These are phyloP conservation scores for Botia almorhae DNA, from an alignment of 2,797 vertebrate genomes.

Conservation along the genomic window DNA sequence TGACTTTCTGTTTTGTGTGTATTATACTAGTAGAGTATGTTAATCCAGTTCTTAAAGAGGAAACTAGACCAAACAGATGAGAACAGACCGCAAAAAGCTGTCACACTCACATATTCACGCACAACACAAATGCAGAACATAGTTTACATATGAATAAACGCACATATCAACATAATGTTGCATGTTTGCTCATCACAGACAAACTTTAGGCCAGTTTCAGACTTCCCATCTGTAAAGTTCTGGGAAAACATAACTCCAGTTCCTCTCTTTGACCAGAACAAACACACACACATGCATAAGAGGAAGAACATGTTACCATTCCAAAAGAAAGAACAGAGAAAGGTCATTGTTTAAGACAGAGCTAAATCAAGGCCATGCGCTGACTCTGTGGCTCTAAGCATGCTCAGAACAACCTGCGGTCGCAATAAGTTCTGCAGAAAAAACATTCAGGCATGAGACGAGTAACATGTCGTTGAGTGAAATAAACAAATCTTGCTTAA, in stretches of 20 bases:
- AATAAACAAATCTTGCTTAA: slow-evolving; percentile 6
- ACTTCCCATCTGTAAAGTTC: slow-evolving; percentile 55
- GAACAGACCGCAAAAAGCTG: neutral
- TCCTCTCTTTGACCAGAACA: slow-evolving; percentile 49
- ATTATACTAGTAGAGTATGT: no score
- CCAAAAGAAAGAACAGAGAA: slow-evolving; percentile 37
- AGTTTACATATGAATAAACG: slow-evolving; percentile 25
- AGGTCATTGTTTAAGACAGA: slow-evolving; percentile 32
- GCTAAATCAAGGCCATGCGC: slow-evolving; percentile 14
- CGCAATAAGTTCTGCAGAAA: slow-evolving; percentile 41
- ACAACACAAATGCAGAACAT: neutral
- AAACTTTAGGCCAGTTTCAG: slow-evolving; percentile 37
- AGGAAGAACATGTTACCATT: slow-evolving; percentile 44
- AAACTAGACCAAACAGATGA: neutral
- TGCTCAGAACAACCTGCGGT: slow-evolving; percentile 38
- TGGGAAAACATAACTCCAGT: slow-evolving; percentile 52
- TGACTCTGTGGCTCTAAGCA: slow-evolving; percentile 16
- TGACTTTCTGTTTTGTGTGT: no score
- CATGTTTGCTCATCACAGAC: slow-evolving; percentile 5
- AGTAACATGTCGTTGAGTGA: neutral
- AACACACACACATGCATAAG: slow-evolving; percentile 24
- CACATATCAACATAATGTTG: neutral
- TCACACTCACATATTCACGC: neutral
- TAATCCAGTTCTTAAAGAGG: no score
- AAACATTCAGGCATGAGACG: no score